phyloP scores from a whole-genome alignment of 1,140 invertebrate species.

The Riptortus pedestris region DNA sequence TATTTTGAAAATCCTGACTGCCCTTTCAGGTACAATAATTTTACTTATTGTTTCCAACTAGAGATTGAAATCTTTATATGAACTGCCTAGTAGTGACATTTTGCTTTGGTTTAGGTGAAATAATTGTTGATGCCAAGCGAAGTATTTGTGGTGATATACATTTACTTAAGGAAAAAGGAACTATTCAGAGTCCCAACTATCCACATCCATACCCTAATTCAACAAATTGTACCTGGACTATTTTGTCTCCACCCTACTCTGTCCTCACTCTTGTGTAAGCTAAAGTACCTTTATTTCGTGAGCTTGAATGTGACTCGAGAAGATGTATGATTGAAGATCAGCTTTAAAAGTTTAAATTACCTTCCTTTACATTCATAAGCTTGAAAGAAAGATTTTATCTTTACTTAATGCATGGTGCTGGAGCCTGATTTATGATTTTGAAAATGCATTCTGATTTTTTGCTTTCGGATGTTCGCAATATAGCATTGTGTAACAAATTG shows the following conservation, averaged over 20 bases:
- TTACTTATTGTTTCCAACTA: no score
- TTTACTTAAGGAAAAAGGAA: constrained; percentile 23
- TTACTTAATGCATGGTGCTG: no score
- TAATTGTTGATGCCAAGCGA: not conserved
- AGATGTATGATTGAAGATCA: not conserved
- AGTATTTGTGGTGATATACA: constrained; percentile 14
- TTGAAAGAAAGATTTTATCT: no score
- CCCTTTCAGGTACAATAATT: no score
- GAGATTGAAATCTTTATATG: not conserved
- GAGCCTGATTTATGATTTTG: no score
- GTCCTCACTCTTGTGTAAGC: constrained; percentile 24
- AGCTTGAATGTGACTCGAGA: no score
- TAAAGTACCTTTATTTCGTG: no score
- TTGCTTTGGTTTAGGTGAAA: not conserved
- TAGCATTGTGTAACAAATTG: no score
- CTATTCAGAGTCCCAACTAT: constrained; percentile 28
- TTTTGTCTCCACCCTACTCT: constrained; percentile 20
- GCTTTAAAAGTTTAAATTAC: not conserved
- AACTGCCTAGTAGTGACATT: not conserved
- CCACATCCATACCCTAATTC: constrained; percentile 22
- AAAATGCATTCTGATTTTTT: no score
- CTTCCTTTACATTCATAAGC: no score
- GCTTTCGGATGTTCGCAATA: no score
- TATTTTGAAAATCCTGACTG: no score
- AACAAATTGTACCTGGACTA: constrained; percentile 28